Conservation (phyloP, 2,888 invertebrate genomes). For the Oxystoma pomonae region DNA sequence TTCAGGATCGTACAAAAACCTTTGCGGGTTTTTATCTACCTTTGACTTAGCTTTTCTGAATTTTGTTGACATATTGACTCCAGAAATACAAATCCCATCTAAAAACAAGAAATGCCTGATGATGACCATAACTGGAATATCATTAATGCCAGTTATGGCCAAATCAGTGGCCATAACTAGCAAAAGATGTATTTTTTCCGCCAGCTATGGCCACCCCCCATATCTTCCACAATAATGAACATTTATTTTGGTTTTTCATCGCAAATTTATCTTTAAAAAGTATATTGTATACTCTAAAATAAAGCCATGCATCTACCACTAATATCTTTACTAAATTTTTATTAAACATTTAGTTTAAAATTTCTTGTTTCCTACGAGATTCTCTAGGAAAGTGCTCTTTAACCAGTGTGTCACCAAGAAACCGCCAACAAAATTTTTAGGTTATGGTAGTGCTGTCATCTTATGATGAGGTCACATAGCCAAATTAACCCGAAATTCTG, state of each 20-base stretch:
- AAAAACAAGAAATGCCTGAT: background rate
- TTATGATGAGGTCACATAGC: too few relatives aligned
- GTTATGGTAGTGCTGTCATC: background rate
- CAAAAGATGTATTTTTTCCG: background rate
- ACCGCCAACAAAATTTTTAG: background rate
- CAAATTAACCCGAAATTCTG: too few relatives aligned
- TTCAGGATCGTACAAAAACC: too few relatives aligned
- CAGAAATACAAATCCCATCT: background rate
- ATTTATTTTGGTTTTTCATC: background rate
- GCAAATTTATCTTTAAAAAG: background rate
- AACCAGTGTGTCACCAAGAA: background rate
- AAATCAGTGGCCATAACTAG: slow-evolving; percentile 21
- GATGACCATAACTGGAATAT: background rate
- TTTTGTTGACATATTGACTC: background rate
- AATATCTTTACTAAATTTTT: background rate
- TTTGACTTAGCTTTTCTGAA: too few relatives aligned
- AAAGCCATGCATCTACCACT: background rate
- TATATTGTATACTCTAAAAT: background rate
- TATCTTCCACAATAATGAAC: background rate
- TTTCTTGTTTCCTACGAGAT: background rate
- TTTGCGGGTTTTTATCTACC: too few relatives aligned
- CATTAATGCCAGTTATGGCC: background rate
- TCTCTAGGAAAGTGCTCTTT: background rate
- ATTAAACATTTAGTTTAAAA: background rate
- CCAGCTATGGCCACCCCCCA: background rate